A percentile compares a stretch with the other conserved stretches of the same genome.
Evolutionary conservation across 2,113 vertebrate species (phyloP).

Genomic region (Calidris pugnax): DNA sequence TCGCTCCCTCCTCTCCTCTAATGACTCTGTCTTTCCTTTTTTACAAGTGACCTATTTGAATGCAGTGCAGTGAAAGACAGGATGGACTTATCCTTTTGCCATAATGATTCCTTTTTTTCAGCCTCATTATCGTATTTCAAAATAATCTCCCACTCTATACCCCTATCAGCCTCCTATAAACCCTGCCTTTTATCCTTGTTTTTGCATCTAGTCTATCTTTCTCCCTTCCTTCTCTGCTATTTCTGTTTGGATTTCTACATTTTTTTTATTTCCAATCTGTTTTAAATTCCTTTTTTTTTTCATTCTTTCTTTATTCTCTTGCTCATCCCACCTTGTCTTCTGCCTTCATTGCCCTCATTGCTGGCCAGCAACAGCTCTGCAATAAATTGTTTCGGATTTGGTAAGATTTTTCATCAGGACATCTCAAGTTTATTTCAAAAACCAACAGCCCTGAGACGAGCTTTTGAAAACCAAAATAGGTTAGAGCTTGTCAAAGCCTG

Average conservation of each 20-base stretch:
- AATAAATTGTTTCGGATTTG: not conserved
- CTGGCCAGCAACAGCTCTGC: not conserved
- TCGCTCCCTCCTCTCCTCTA: not conserved
- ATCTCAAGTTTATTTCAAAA: not conserved
- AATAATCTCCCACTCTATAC: not conserved
- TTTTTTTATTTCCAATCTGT: not conserved
- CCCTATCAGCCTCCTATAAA: not conserved
- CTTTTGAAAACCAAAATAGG: not conserved
- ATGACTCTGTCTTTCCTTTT: not conserved
- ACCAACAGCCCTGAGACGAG: not conserved
- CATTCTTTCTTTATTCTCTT: not conserved
- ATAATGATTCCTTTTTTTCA: not conserved
- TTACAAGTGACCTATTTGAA: not conserved
- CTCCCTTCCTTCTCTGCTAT: not conserved
- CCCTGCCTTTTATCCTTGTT: not conserved
- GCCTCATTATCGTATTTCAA: not conserved
- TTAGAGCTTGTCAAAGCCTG: slow-evolving; percentile 22
- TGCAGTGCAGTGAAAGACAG: not conserved
- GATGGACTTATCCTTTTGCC: not conserved
- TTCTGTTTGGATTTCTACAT: not conserved
- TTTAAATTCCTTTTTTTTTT: not conserved
- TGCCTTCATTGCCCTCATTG: not conserved
- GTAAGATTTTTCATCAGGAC: not conserved
- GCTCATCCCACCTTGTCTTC: not conserved
- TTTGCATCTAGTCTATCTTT: not conserved